phyloP scores from a whole-genome alignment of 2,797 vertebrate genomes.

The Dicrostonyx torquatus region DNA sequence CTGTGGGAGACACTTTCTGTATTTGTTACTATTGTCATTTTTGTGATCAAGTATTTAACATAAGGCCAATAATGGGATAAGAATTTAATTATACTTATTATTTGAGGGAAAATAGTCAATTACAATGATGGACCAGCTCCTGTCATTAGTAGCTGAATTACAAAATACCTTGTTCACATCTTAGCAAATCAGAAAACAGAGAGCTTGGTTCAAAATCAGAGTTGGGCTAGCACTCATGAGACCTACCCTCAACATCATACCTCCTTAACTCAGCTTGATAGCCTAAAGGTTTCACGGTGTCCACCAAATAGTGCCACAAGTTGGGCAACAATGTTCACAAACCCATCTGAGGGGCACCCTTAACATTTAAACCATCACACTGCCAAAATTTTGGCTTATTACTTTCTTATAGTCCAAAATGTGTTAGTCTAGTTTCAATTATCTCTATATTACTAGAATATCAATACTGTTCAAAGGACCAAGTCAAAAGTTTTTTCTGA shows the following conservation, averaged over 20 bases:
- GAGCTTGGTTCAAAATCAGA: background rate
- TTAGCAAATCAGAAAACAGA: too few species aligned
- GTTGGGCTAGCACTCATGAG: background rate
- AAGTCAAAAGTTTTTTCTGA: background rate
- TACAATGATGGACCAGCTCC: background rate
- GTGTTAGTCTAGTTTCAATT: background rate
- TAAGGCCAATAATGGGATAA: too few species aligned
- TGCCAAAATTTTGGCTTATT: background rate
- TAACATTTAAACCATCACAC: background rate
- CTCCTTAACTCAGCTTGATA: background rate
- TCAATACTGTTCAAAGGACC: background rate
- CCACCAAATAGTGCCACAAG: background rate
- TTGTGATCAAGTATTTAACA: background rate
- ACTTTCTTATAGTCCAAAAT: background rate
- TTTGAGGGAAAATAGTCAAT: background rate
- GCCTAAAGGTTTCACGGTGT: background rate
- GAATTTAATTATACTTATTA: too few species aligned
- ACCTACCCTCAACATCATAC: accelerated
- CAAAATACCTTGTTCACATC: too few species aligned
- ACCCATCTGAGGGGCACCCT: background rate
- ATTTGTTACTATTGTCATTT: background rate
- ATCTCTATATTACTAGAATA: too few species aligned
- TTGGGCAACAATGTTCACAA: background rate
- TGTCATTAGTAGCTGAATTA: background rate
- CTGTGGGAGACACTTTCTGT: background rate